Base-by-base conservation (phyloP, 2,113 vertebrate genomes). In the Physeter macrocephalus region DNA sequence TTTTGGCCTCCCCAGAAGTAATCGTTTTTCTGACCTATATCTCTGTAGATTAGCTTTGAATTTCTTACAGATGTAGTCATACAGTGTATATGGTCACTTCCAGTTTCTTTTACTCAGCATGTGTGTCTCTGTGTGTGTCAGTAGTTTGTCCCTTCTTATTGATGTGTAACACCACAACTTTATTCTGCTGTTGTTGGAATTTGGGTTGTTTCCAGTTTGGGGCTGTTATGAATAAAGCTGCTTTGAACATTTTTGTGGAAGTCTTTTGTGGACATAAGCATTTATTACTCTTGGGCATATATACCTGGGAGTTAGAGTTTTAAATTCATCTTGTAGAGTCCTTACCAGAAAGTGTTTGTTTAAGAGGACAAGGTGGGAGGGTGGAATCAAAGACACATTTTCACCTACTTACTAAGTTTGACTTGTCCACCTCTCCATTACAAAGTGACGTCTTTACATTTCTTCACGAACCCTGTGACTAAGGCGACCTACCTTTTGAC, bases 41-140 rank as follows among this genome's bases (percentile, higher is more conserved):
- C 43, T 82, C 27, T 85, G 6, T 88, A 81, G 64, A 57, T 92
- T 85, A 94, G 49, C 88, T 97, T 91, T 95, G 46, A 54, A 64
- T 36, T 75, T 89, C 27, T 46, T 86, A 49, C 67, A 74, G 81
- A 64, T 87, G 31, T 49, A 39, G 74, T 93, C 21, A 69, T 92
- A 29, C 0, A 36, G 12, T 31, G 36, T 77, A 36, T 66, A 54
- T 49, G 13, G 49, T 90, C 75, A 20, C 4, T 52, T 77, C 39
- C n/a, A 12, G 3, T 18, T 87, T 90, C 23, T 62, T 88, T 57
- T 88, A 85, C 34, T 97, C 39, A 52, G 39, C 29, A 81, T 90
- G 49, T 61, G 0, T 71, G 21, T n/a, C 52, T 52, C 34, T 82
- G 10, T 74, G 8, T 75, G n/a, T 66, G 71, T 61, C 69, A 52